Evolutionary conservation across 2,113 vertebrate species (phyloP), one percentile per base, ranked within the genome.

Genomic region (Dasyornis broadbenti): DNA sequence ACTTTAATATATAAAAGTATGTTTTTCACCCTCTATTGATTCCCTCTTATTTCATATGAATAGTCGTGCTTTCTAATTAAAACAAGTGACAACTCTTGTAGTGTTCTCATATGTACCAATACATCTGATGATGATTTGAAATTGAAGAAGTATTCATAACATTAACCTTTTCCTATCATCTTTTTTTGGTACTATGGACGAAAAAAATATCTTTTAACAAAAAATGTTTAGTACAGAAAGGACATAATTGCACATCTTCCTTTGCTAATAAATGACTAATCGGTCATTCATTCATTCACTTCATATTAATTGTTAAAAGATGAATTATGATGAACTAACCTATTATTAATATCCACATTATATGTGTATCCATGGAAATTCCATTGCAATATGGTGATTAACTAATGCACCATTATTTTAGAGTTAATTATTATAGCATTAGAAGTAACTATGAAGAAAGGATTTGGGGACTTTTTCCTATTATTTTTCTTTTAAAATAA

Each of bases 281-380:
- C 2, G 39, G 72, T 90, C 93, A 94, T 52, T 96, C 77, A 35
- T 86, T 95, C 81, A 83, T 76, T 94, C 68, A 89, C 16, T 94
- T 93, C 81, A 69, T 83, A 92, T 85, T 96, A 95, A 94, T 94
- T 95, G 87, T 78, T 96, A 89, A 90, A 95, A 93, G 71, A 96
- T 95, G 90, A 94, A 96, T 96, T 90, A 94, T 76, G 44, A 86
- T 89, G 92, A 97, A 90, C 87, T 83, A 96, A 92, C 35, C 0
- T 61, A 81, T 90, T 93, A 95, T 94, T 96, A 96, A 94, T 93
- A 95, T 82, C 82, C 87, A 87, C 56, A 94, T 96, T 93, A 95
- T 96, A 92, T 70, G 87, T 95, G 81, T 61, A 95, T 81, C 89
- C 85, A 95, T 86, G 86, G 85, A 92, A 94, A 94, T 95, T 96